These are phyloP conservation scores for Gallinago undulata DNA, from an alignment of 2,113 vertebrate species.

Conservation along the genomic window DNA sequence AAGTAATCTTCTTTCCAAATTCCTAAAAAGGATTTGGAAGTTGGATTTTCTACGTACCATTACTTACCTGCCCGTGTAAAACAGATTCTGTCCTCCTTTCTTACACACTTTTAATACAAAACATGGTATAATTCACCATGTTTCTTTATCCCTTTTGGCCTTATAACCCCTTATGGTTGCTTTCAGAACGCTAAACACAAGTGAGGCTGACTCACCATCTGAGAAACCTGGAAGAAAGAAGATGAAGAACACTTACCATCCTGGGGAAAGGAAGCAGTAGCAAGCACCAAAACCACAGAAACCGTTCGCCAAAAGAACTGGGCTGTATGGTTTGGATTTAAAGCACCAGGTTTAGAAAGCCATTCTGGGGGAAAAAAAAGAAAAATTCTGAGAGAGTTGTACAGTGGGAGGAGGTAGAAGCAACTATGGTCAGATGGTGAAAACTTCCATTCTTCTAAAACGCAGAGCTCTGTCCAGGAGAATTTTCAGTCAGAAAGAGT, in stretches of 20 bases:
- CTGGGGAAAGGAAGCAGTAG: not conserved
- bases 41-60: not conserved
- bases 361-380: not conserved
- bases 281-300: not conserved
- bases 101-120: not conserved
- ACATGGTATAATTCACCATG: not conserved
- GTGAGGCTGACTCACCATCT: not conserved
- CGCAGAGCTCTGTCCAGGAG: not conserved
- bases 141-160: not conserved
- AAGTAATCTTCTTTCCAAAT: not conserved
- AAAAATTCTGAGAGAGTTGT: not conserved
- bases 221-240: not conserved
- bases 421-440: not conserved
- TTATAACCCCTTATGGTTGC: not conserved
- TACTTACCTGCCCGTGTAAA: not conserved
- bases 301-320: accelerated
- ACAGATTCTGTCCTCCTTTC: not conserved
- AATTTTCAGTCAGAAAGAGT: not conserved
- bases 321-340: not conserved
- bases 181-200: not conserved
- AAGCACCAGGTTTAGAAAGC: not conserved
- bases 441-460: not conserved
- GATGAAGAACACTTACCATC: not conserved
- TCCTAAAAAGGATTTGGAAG: not conserved
- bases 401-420: not conserved